Evolutionary conservation across 2,888 invertebrate genomes (phyloP).

Genomic region (Hemicrepidius hirtus): DNA sequence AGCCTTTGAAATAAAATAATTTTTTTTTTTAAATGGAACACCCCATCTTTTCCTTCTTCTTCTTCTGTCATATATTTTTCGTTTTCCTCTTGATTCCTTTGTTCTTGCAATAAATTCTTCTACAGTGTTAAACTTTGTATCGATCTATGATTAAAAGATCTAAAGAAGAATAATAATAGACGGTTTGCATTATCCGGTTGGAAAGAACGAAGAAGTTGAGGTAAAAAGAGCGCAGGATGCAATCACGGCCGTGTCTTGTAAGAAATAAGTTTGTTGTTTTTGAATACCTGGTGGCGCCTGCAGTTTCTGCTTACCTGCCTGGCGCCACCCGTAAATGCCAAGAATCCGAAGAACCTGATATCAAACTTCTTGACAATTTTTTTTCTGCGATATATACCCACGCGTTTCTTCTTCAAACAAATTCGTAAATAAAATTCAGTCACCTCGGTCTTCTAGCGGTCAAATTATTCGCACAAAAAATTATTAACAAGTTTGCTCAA

Average conservation of each 20-base stretch:
- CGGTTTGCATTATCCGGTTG: slow-evolving; percentile 20
- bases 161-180: slow-evolving; percentile 18
- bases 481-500: neutral
- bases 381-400: neutral
- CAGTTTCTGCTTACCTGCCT: slow-evolving; percentile 41
- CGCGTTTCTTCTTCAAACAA: neutral
- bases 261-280: slow-evolving; percentile 37
- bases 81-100: too few species aligned
- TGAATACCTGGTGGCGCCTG: slow-evolving; percentile 47
- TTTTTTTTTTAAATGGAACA: too few species aligned
- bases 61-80: too few species aligned
- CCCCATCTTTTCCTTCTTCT: too few species aligned
- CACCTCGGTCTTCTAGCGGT: slow-evolving; percentile 7
- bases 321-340: slow-evolving; percentile 46
- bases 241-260: slow-evolving; percentile 38
- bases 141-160: slow-evolving; percentile 5
- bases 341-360: slow-evolving; percentile 29
- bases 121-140: neutral
- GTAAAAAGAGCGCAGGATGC: slow-evolving; percentile 43
- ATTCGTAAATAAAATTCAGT: neutral
- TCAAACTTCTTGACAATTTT: slow-evolving; percentile 11
- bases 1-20: too few species aligned
- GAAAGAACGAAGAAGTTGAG: slow-evolving; percentile 25
- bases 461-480: neutral
- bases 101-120: neutral